Base-by-base conservation (phyloP, 2,113 vertebrate genomes). In the Phyllopteryx taeniolatus region DNA sequence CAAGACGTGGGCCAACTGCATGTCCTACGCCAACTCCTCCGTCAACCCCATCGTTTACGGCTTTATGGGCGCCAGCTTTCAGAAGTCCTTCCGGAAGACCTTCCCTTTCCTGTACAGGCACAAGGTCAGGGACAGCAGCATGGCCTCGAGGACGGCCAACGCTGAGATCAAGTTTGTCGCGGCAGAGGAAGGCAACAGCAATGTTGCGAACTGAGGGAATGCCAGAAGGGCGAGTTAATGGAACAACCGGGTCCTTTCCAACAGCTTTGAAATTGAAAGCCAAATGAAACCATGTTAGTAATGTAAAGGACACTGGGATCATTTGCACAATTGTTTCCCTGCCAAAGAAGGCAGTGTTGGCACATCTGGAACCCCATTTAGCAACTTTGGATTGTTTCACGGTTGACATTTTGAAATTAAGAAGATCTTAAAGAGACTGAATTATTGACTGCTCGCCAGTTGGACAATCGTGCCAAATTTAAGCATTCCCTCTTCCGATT, bases 1-100 rank as follows among this genome's bases (percentile, higher is more conserved):
- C 83, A 95, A 95, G 83, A 94, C 93, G 0, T 94, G 93, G 93
- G 92, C 93, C 78, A 94, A 94, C 83, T 94, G 93, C 79, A 94
- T 94, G 92, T 95, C 94, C 8, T 95, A 95, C 6, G 93, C 92
- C 75, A 93, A 94, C 86, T 95, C 94, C 9, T 94, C 94, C 0
- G 90, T 94, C 79, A 95, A 94, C 79, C 93, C 93, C 33, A 90
- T 94, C 3, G 90, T 94, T 54, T 95, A 93, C 5, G 92, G 91
- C 1, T 94, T 94, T 80, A 93, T 94, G 94, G 93, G 93, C 5
- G 94, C 92, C 78, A 94, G 93, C 77, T 95, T 95, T 79, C 90
- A 94, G 39, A 94, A 95, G 75, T 93, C 94, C 53, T 94, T 95
- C 86, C 90, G 87, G 74, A 94, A 94, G 82, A 93, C 93, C 0